Conservation (phyloP, 2,113 vertebrate genomes). For the Aplodontia rufa region DNA sequence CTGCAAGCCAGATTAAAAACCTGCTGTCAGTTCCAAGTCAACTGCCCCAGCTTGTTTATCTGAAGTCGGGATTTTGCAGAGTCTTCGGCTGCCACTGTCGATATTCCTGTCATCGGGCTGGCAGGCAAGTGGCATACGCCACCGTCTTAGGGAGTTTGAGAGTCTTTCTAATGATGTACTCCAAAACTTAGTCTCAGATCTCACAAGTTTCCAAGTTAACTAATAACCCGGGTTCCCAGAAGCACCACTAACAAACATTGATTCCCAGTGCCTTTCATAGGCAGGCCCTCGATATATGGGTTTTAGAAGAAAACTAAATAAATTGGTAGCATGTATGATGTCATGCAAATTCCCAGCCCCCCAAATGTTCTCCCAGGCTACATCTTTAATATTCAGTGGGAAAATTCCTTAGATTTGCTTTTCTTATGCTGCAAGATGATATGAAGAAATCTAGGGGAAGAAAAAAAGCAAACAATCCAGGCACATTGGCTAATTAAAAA, state of each 20-base stretch:
- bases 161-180: not conserved
- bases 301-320: not conserved
- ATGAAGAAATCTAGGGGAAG: constrained; percentile 70
- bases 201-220: not conserved
- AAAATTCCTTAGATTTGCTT: not conserved
- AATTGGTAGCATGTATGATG: rapidly evolving
- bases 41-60: not conserved
- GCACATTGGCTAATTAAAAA: constrained; percentile 76
- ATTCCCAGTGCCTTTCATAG: not conserved
- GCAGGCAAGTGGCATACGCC: not conserved
- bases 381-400: not conserved
- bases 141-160: not conserved
- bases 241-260: rapidly evolving
- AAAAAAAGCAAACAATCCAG: constrained; percentile 64
- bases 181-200: constrained; percentile 38
- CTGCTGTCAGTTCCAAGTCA: not conserved
- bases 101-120: not conserved
- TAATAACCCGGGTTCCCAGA: not conserved
- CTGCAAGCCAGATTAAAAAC: not conserved
- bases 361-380: not conserved
- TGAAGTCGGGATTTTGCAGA: constrained; percentile 23
- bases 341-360: not conserved
- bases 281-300: rapidly evolving
- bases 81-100: rapidly evolving
- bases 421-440: constrained; percentile 63